These are phyloP conservation scores for Spodoptera exigua DNA, from an alignment of 2,888 invertebrate genomes.

Conservation along the genomic window DNA sequence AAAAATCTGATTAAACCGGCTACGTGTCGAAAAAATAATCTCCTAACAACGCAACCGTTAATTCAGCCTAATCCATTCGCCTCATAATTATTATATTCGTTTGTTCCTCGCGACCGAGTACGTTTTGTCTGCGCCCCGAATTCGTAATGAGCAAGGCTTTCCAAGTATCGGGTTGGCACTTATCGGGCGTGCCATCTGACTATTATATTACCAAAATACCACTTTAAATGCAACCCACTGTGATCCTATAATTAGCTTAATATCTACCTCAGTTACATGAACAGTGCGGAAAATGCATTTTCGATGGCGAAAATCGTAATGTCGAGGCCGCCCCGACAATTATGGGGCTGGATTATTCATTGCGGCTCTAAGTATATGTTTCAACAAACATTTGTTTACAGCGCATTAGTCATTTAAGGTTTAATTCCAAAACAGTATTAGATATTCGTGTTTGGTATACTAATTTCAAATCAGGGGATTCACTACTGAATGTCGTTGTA, in stretches of 20 bases:
- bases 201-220: constrained; percentile 89
- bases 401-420: constrained; percentile 18
- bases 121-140: constrained; percentile 82
- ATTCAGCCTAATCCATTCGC: constrained; percentile 81
- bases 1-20: constrained; percentile 59
- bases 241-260: constrained; percentile 88
- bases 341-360: constrained; percentile 73
- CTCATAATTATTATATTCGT: constrained; percentile 88
- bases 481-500: constrained; percentile 28
- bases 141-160: constrained; percentile 85
- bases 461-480: constrained; percentile 15
- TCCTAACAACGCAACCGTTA: constrained; percentile 73
- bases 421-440: constrained; percentile 10
- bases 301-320: constrained; percentile 81
- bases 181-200: constrained; percentile 89
- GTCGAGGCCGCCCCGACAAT: constrained; percentile 79
- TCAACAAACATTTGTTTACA: constrained; percentile 62
- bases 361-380: constrained; percentile 67
- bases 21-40: constrained; percentile 72
- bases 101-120: constrained; percentile 80
- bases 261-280: constrained; percentile 82
- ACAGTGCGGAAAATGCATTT: constrained; percentile 86
- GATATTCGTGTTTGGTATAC: constrained; percentile 18
- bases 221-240: constrained; percentile 84
- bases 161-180: constrained; percentile 83